These are phyloP conservation scores for Iselma pallidipennis DNA, from an alignment of 2,888 invertebrate species.

Conservation along the genomic window DNA sequence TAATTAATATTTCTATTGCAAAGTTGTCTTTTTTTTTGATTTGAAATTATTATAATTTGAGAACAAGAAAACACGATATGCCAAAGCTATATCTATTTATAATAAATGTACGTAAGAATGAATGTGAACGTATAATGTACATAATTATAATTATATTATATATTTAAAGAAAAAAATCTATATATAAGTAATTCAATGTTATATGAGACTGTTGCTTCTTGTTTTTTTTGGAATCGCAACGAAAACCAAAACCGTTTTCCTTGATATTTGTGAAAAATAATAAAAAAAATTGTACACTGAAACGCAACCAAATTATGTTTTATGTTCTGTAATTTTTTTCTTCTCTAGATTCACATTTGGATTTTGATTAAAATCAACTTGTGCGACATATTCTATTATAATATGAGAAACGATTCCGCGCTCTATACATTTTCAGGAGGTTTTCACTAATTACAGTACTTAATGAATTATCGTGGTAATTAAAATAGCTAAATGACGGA, in stretches of 20 bases:
- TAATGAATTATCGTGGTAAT: conserved; percentile 44
- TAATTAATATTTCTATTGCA: no score
- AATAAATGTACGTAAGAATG: conserved; percentile 40
- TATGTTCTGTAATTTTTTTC: conserved; percentile 30
- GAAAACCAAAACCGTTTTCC: conserved; percentile 37
- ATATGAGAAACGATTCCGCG: no score
- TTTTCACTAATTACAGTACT: conserved; percentile 33
- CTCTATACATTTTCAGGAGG: not conserved
- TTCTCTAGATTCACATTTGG: conserved; percentile 22
- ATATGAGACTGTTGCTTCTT: conserved; percentile 56
- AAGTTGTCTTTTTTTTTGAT: no score
- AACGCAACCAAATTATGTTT: conserved; percentile 38
- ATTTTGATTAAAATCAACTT: conserved; percentile 24
- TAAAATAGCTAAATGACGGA: conserved; percentile 50
- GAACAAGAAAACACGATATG: conserved; percentile 33
- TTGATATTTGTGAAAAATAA: conserved; percentile 52
- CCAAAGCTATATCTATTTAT: conserved; percentile 32
- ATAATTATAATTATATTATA: conserved; percentile 39
- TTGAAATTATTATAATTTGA: no score
- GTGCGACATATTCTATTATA: no score
- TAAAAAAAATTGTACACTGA: conserved; percentile 51
- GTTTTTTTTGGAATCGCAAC: conserved; percentile 39
- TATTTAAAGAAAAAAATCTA: conserved; percentile 23
- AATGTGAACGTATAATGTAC: conserved; percentile 38
- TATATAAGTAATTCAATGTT: conserved; percentile 54